Base-by-base conservation (phyloP, 1,140 invertebrate genomes). In the Bombus haemorrhoidalis region DNA sequence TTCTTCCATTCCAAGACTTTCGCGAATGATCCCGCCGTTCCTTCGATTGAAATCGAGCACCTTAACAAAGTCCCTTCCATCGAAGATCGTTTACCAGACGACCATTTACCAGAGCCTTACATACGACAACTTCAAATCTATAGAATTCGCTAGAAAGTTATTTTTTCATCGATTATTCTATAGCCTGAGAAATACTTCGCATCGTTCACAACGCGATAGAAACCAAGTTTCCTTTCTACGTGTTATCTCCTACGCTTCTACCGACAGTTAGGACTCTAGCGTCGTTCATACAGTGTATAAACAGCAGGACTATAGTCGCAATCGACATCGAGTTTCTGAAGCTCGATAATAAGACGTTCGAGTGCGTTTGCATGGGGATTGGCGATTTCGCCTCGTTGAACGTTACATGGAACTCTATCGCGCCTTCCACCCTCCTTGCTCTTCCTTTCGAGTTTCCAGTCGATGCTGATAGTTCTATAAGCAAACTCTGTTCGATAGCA, bases 201-300 rank as follows among this genome's bases (percentile, higher is more conserved):
- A 10, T 43, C 15, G 37, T 28, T n/a, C 39, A 32, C 28, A 6
- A 13, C 0, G 15, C 15, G 28, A 43, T 22, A 73, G 41, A 5
- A 43, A 13, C 15, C 15, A 47, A 74, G 15, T 53, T 75, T 75
- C 73, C 22, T 4, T 53, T 15, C 43, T 32, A 75, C 41, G 43
- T 34, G 73, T 75, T 75, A 75, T 75, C 43, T 75, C 32, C 41
- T 13, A 4, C 72, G 39, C 18, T 73, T 41, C 28, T 74, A 53
- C 34, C 32, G 73, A 43, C 43, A 34, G 18, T 43, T 8, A 12
- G 4, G 1, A 34, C 41, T 74, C 10, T 53, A 34, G n/a, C 5
- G 9, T 8, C n/a, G n/a, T 75, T 75, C 22, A 12, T 34, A 75
- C 41, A 15, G 8, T 47, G 28, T 41, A 43, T 73, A 73, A 73